Conservation (phyloP, 2,113 vertebrate species). For the Brienomyrus longianalis region DNA sequence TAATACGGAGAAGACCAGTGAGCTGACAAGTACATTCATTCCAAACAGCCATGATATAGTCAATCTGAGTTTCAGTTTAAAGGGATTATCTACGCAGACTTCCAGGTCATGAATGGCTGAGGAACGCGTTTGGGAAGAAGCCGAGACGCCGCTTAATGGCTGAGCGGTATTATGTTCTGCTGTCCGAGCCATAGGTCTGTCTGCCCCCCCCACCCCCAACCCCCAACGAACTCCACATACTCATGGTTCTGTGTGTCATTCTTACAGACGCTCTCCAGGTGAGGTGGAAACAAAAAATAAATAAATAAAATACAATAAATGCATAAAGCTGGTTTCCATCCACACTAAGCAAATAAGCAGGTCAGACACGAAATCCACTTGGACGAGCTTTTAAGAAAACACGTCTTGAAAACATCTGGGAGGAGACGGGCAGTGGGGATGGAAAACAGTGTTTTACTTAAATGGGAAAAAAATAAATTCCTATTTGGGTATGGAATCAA, state of each 20-base stretch:
- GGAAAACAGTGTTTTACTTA: conserved; percentile 17
- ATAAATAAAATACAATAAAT: neutral
- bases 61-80: neutral
- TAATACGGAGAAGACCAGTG: neutral
- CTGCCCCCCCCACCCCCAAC: neutral
- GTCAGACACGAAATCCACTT: conserved; percentile 20
- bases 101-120: neutral
- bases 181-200: neutral
- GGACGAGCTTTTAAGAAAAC: conserved; percentile 13
- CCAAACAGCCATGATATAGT: neutral
- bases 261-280: conserved; percentile 6
- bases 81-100: neutral
- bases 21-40: neutral
- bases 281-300: neutral
- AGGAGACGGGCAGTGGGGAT: conserved; percentile 7
- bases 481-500: conserved; percentile 11
- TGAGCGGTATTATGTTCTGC: neutral
- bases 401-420: conserved; percentile 21
- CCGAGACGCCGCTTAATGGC: neutral
- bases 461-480: conserved; percentile 15
- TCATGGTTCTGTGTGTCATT: neutral
- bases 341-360: conserved; percentile 22
- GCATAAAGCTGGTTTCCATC: conserved; percentile 11
- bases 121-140: neutral
- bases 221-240: neutral